Evolutionary conservation across 2,113 vertebrate species (phyloP).

Genomic region (Leucoraja erinaceus): DNA sequence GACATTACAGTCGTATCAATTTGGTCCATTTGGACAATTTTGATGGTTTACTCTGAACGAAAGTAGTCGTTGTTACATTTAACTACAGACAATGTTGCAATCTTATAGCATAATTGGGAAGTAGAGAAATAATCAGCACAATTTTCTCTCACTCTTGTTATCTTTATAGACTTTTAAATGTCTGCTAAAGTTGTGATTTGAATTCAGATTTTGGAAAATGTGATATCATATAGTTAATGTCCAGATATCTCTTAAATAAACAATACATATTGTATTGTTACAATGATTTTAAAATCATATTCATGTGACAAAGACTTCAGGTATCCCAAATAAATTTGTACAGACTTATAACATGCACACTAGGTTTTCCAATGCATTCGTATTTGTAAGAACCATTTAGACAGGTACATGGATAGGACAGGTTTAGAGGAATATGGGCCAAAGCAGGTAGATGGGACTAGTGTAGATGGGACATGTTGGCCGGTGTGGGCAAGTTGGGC

Average conservation of each 20-base stretch:
- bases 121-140: background rate
- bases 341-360: background rate
- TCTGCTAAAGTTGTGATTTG: background rate
- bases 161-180: background rate
- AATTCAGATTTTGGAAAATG: background rate
- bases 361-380: background rate
- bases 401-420: too few relatives aligned
- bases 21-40: background rate
- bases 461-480: too few relatives aligned
- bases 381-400: too few relatives aligned
- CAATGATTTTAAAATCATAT: background rate
- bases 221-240: too few relatives aligned
- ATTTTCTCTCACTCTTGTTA: background rate
- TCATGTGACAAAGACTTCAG: background rate
- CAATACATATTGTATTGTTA: background rate
- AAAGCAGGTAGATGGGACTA: too few relatives aligned
- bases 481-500: too few relatives aligned
- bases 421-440: too few relatives aligned
- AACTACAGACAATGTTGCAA: background rate
- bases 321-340: background rate
- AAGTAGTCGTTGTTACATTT: background rate
- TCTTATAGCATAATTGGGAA: background rate
- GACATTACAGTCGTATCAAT: background rate
- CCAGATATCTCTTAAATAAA: background rate
- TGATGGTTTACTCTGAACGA: background rate